Evolutionary conservation across 2,113 vertebrate genomes (phyloP).

Genomic region (Epinephelus moara): DNA sequence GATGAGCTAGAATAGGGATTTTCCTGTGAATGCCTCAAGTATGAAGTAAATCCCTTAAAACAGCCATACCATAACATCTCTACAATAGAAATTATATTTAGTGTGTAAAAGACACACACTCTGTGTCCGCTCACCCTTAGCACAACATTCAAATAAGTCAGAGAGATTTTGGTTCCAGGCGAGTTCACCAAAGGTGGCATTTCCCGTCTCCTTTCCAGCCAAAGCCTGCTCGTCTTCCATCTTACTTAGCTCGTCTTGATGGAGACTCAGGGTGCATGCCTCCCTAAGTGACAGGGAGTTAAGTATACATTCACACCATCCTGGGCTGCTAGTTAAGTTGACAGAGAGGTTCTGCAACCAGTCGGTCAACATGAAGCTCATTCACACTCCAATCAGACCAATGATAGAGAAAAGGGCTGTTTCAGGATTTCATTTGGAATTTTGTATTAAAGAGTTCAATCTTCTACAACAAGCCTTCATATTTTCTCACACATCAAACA

Average conservation of each 20-base stretch:
- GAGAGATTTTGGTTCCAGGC: conserved; percentile 73
- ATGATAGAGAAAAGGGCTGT: conserved; percentile 74
- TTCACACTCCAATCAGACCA: conserved; percentile 76
- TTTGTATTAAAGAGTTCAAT: conserved; percentile 48
- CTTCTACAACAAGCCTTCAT: conserved; percentile 33
- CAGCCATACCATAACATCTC: conserved; percentile 71
- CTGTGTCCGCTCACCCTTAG: conserved; percentile 71
- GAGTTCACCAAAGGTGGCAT: conserved; percentile 84
- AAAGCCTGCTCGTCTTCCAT: conserved; percentile 82
- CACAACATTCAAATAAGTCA: conserved; percentile 81
- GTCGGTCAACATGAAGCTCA: conserved; percentile 77
- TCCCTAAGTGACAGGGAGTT: conserved; percentile 85
- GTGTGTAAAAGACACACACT: conserved; percentile 67
- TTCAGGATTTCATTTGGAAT: conserved; percentile 60
- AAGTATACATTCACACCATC: conserved; percentile 86
- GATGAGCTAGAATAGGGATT: conserved; percentile 78
- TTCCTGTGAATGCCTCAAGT: conserved; percentile 77
- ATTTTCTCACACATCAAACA: conserved; percentile 5
- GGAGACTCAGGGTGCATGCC: conserved; percentile 82
- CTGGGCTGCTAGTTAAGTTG: conserved; percentile 81
- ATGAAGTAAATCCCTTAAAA: conserved; percentile 79
- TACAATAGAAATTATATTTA: conserved; percentile 79
- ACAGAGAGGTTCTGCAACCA: conserved; percentile 78
- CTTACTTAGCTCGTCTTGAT: conserved; percentile 84
- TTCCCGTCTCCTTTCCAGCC: conserved; percentile 78